A percentile compares a stretch with the other conserved stretches of the same genome.
These are phyloP conservation scores for Vireo altiloquus DNA, from an alignment of 2,113 vertebrate species.

Conservation along the genomic window DNA sequence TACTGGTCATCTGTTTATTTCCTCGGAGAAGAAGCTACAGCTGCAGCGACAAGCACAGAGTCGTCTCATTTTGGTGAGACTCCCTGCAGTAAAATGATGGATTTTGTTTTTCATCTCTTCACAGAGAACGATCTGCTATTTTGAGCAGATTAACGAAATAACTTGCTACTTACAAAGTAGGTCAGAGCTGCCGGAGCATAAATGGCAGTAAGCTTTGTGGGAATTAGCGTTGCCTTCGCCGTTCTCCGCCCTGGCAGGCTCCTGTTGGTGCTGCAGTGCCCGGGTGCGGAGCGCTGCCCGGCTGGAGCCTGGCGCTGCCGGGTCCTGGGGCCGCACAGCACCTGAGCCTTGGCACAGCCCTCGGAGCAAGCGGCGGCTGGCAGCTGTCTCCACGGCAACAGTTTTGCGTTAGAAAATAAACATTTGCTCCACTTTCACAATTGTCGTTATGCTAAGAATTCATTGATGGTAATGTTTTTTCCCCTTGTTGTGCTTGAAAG, in stretches of 20 bases:
- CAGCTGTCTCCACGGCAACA: not conserved
- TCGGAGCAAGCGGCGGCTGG: fast-evolving
- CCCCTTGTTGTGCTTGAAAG: not conserved
- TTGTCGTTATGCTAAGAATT: not conserved
- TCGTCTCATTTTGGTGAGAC: not conserved
- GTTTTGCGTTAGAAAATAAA: slow-evolving; percentile 16
- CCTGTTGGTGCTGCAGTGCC: not conserved
- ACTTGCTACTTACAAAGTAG: not conserved
- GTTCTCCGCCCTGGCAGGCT: not conserved
- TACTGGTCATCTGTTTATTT: not conserved
- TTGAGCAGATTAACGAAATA: not conserved
- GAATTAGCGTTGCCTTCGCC: not conserved
- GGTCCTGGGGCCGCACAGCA: not conserved
- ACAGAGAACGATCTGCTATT: not conserved
- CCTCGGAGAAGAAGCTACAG: not conserved
- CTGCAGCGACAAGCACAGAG: not conserved
- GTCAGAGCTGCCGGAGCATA: not conserved
- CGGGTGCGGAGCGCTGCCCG: fast-evolving
- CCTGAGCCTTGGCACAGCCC: not conserved
- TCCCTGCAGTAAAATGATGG: not conserved
- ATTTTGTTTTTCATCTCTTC: not conserved
- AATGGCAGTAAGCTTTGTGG: not conserved
- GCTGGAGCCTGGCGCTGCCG: fast-evolving
- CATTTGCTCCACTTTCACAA: not conserved
- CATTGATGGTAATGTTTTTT: not conserved